Base-by-base conservation (phyloP, 2,888 invertebrate species). In the Pomacea canaliculata region DNA sequence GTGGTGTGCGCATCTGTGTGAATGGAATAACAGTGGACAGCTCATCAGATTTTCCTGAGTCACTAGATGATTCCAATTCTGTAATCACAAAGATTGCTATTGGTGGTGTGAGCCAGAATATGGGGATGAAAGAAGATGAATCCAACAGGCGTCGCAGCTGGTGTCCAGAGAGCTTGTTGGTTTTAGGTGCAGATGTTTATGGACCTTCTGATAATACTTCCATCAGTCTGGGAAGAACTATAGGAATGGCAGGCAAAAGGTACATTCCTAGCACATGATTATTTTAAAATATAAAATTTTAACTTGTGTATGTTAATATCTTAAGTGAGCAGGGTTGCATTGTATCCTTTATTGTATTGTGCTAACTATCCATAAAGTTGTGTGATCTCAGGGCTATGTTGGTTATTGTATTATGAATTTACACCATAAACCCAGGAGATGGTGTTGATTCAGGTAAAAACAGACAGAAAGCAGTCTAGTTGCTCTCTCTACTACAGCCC, bases 1-100 rank as follows among this genome's bases (percentile, higher is more conserved):
- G 81, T 19, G 82, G 80, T 70, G 83, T 86, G n/a, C 83, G 83
- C 51, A 88, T 90, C 80, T 85, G 85, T 78, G 85, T 90, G 51
- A 89, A 89, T 78, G 89, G 88, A 63, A 84, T 87, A 66, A 89
- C 89, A 4, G 82, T 85, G 9, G 88, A 87, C 63, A 87, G 86
- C 78, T 81, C 83, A 10, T 56, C 51, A 56, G 51, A 56, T 56
- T 16, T 56, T 56, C 51, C 51, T 13, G 51, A 56, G 10, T 56
- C 16, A 16, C 51, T 56, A 16, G 51, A 56, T 56, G 16, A 12
- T 83, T 85, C 12, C 84, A 85, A 56, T 77, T 79, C 62, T 72
- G 70, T n/a, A 83, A 83, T 56, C 80, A 80, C 63, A 78, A 78
- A 23, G 79, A 82, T 23, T 80, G 80, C 70, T 76, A 82, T 37